Conservation (phyloP, 2,797 vertebrate genomes). For the Rallus crepitans region DNA sequence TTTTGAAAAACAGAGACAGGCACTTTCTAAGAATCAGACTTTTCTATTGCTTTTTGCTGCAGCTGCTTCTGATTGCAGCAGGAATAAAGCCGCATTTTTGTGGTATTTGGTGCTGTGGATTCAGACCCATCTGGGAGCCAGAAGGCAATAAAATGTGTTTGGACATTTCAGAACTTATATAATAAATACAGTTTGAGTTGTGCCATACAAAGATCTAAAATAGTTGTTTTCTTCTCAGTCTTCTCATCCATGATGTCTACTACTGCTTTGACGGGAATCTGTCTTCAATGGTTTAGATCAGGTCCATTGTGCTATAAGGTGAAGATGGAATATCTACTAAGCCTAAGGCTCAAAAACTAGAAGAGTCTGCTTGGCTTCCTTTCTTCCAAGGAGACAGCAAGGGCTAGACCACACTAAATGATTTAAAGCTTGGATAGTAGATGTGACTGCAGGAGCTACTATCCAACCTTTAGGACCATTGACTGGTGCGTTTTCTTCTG, state of each 20-base stretch:
- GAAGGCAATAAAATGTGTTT: constrained; percentile 32
- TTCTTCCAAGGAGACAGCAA: background rate
- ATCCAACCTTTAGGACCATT: background rate
- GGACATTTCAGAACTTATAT: background rate
- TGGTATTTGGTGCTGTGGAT: constrained; percentile 24
- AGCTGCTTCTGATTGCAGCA: constrained; percentile 30
- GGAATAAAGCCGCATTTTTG: background rate
- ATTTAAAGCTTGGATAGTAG: constrained; percentile 12
- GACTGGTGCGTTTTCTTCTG: background rate
- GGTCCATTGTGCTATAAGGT: background rate
- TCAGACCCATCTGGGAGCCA: constrained; percentile 26
- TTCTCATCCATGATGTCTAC: background rate
- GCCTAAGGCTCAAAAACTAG: background rate
- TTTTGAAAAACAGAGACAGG: background rate
- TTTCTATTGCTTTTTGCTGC: constrained; percentile 9
- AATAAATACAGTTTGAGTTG: background rate
- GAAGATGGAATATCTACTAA: background rate
- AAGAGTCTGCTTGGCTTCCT: background rate
- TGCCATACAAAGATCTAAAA: background rate
- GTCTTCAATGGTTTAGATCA: background rate
- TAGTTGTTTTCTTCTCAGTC: background rate
- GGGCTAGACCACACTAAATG: constrained; percentile 7
- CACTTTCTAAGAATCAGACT: background rate
- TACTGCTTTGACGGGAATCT: background rate
- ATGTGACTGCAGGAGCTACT: background rate